phyloP scores from a whole-genome alignment of 2,797 vertebrate species.

The Philypnodon macrostomus region DNA sequence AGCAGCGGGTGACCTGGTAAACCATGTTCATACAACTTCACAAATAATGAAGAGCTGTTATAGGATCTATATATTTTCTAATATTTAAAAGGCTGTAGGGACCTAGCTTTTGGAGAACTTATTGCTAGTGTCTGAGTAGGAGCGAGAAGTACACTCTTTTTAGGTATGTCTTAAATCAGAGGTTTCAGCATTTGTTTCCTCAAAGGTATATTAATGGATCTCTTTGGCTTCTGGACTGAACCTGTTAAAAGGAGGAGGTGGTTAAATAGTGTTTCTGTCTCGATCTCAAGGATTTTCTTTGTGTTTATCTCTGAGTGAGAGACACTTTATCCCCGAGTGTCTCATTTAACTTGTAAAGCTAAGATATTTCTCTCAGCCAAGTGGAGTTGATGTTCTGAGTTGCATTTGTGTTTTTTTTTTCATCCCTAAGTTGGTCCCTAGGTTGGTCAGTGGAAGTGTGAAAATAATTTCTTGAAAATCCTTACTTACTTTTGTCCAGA shows the following conservation, averaged over 20 bases:
- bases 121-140: background rate
- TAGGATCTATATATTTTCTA: background rate
- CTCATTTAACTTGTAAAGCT: slow-evolving; percentile 45
- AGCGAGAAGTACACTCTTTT: background rate
- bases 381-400: too few species aligned
- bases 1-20: background rate
- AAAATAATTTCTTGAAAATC: slow-evolving; percentile 4
- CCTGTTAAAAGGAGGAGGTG: slow-evolving; percentile 34
- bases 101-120: background rate
- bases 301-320: slow-evolving; percentile 21
- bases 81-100: background rate
- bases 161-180: slow-evolving; percentile 14
- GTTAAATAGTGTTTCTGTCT: slow-evolving; percentile 34
- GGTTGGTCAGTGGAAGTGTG: slow-evolving; percentile 1
- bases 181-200: slow-evolving; percentile 21
- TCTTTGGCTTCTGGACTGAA: slow-evolving; percentile 25
- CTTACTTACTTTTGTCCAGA: background rate
- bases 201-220: slow-evolving; percentile 29
- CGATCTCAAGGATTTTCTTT: slow-evolving; percentile 44
- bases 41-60: background rate
- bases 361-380: slow-evolving; percentile 27
- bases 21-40: slow-evolving; percentile 1
- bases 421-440: too few species aligned
- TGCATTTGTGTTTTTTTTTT: slow-evolving; percentile 26
- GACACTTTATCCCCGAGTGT: slow-evolving; percentile 36